Conservation (phyloP, 2,888 invertebrate species). For the Microdon myrmicae region DNA sequence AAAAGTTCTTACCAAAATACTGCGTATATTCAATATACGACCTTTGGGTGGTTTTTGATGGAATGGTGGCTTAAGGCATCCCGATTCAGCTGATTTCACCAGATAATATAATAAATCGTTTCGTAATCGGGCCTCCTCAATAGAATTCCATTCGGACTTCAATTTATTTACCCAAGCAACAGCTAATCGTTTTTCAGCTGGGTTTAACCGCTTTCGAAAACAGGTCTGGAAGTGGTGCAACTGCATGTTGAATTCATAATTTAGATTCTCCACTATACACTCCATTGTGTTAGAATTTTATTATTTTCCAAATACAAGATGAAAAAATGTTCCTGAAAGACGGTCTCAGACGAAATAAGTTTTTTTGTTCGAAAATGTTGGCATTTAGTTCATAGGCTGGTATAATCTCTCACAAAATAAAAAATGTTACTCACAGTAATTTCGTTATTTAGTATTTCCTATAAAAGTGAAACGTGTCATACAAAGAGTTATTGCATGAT, state of each 20-base stretch:
- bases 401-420: no score
- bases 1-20: conserved; percentile 64
- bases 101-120: conserved; percentile 70
- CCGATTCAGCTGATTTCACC: conserved; percentile 67
- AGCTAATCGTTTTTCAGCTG: conserved; percentile 64
- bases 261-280: conserved; percentile 66
- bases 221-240: conserved; percentile 68
- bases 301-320: background rate
- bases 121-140: conserved; percentile 69
- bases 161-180: conserved; percentile 69
- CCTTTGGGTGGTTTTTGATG: conserved; percentile 68
- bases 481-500: no score
- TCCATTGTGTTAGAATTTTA: conserved; percentile 60
- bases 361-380: no score
- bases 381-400: no score
- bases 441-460: no score
- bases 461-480: no score
- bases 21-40: conserved; percentile 65
- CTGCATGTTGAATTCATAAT: conserved; percentile 70
- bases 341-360: background rate
- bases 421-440: no score
- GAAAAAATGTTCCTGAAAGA: background rate
- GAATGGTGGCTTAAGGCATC: conserved; percentile 68
- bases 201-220: conserved; percentile 63
- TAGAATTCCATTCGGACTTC: conserved; percentile 64